Conservation (phyloP, 2,888 invertebrate species). For the Eristalis tenax region DNA sequence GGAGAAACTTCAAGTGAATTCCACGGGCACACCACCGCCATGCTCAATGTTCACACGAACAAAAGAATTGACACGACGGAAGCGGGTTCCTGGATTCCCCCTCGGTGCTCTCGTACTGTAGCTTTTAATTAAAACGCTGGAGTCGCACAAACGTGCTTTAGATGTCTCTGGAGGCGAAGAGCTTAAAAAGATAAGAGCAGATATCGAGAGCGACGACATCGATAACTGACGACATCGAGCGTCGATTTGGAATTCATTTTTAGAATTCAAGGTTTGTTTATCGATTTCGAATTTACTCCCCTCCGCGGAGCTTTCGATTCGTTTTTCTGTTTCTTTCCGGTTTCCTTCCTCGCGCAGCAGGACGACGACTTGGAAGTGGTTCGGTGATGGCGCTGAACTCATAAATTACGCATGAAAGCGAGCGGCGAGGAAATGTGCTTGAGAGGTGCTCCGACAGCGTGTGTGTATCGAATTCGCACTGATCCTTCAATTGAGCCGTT, state of each 20-base stretch:
- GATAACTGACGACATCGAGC: conserved; percentile 37
- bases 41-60: background rate
- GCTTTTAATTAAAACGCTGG: conserved; percentile 56
- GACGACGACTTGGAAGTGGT: background rate
- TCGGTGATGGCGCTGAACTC: conserved; percentile 49
- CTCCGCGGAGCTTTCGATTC: conserved; percentile 36
- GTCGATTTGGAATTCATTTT: conserved; percentile 64
- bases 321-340: background rate
- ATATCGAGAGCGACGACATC: conserved; percentile 12
- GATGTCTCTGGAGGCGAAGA: background rate
- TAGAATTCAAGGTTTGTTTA: conserved; percentile 69
- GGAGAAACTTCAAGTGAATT: conserved; percentile 46
- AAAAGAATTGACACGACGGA: conserved; percentile 2
- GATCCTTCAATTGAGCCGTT: background rate
- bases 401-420: conserved; percentile 41
- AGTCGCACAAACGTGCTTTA: conserved; percentile 20
- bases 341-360: background rate
- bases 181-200: background rate
- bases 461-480: background rate
- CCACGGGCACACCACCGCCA: background rate
- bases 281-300: conserved; percentile 60
- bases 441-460: background rate
- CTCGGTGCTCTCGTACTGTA: conserved; percentile 17
- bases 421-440: background rate
- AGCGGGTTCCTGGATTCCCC: conserved; percentile 11